Evolutionary conservation across 2,113 vertebrate genomes (phyloP).

Genomic region (Amphiprion percula): DNA sequence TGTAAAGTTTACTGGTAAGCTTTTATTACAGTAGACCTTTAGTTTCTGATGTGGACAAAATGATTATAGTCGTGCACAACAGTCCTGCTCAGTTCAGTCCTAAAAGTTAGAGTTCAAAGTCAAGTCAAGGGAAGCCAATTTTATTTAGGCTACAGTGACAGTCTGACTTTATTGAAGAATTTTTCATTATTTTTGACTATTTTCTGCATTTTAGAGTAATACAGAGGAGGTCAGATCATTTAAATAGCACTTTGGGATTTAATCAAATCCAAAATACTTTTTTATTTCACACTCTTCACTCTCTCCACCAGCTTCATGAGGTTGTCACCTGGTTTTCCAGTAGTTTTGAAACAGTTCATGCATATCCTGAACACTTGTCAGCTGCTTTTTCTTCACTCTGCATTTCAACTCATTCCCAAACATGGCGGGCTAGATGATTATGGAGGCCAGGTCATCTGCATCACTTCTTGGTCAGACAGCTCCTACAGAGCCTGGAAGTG

Average conservation of each 20-base stretch:
- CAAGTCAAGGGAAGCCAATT: too few relatives aligned
- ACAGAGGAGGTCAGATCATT: too few relatives aligned
- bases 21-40: too few relatives aligned
- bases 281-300: not conserved
- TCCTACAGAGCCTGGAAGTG: not conserved
- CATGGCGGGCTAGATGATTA: not conserved
- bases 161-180: not conserved
- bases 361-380: not conserved
- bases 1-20: not conserved
- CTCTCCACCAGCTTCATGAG: not conserved
- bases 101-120: not conserved
- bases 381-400: not conserved
- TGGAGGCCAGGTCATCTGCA: not conserved
- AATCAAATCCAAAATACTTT: not conserved
- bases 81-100: not conserved
- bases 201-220: not conserved
- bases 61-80: not conserved
- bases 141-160: not conserved
- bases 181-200: not conserved
- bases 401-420: not conserved
- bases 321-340: not conserved
- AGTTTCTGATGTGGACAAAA: not conserved
- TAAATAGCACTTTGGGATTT: not conserved
- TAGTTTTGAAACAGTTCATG: not conserved
- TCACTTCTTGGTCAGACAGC: not conserved